Evolutionary conservation across 2,113 vertebrate genomes (phyloP), one percentile per base, ranked within the genome.

Genomic region (Aythya baeri): DNA sequence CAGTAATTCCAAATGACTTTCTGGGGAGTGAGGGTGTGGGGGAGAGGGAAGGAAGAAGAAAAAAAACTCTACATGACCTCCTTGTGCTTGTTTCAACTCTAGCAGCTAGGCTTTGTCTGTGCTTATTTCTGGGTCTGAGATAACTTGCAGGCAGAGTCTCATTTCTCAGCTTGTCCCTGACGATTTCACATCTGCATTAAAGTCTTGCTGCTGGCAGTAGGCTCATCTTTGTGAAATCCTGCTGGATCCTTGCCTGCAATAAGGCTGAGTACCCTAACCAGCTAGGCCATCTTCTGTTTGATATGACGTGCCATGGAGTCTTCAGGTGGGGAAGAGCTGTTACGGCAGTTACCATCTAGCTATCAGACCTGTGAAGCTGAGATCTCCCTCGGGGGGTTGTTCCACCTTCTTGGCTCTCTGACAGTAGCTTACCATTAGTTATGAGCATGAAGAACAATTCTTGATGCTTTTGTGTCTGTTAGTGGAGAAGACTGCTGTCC

Each of bases 41-140:
- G 13, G 21, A 4, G 1, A 9, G 12, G 11, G 18, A 22, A 49
- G 59, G 61, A 68, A 11, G 5, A 31, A 20, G 9, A 49, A 59
- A 44, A 9, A 59, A 44, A 9, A 23, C 66, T 27, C 13, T 54
- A 57, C 11, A 46, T 20, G 13, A 90, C 61, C n/a, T 88, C 77
- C 61, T 82, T 26, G 41, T 4, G 13, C 7, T 43, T 38, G 55
- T 16, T 66, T 59, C 63, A 74, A 71, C 31, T 68, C 89, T 82
- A 82, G 54, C 54, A 75, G 80, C 80, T 75, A 57, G 46, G 38
- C 57, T 92, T 54, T 93, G 26, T 21, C 88, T 93, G 41, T 29
- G 72, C 77, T 93, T 52, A 5, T 27, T 86, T 83, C 65, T 92
- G 66, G 76, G 11, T 58, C 86, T 91, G 59, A 59, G 25, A 55